Conservation (phyloP, 1,140 invertebrate species). For the Dysdera silvatica region DNA sequence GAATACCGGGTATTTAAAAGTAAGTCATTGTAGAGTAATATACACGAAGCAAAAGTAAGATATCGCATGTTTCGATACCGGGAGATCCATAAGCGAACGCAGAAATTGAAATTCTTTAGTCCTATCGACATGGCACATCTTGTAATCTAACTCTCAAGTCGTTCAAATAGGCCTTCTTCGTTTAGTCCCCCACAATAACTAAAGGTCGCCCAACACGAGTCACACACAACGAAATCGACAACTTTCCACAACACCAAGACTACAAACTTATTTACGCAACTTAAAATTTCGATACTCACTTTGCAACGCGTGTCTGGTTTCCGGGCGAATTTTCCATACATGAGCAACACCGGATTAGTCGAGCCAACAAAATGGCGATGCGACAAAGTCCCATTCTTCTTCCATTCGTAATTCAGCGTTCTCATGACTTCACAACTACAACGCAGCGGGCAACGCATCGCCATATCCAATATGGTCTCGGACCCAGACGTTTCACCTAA, state of each 20-base stretch:
- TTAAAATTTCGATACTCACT: constrained; percentile 14
- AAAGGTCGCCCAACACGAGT: neutral
- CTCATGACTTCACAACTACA: constrained; percentile 45
- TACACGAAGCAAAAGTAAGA: too few relatives aligned
- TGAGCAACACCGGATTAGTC: constrained; percentile 7
- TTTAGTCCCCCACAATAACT: neutral
- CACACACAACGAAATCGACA: neutral
- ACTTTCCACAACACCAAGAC: neutral
- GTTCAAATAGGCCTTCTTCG: too few relatives aligned
- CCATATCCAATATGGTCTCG: constrained; percentile 37
- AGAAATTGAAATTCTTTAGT: too few relatives aligned
- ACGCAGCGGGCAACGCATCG: constrained; percentile 42
- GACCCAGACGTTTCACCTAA: too few relatives aligned
- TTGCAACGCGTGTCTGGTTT: constrained; percentile 6
- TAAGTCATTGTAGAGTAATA: too few relatives aligned
- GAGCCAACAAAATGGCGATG: constrained; percentile 43
- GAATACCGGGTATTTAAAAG: too few relatives aligned
- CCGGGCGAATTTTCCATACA: constrained; percentile 19
- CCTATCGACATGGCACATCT: too few relatives aligned
- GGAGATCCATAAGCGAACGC: too few relatives aligned
- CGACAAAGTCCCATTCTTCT: constrained; percentile 41
- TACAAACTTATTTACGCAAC: constrained; percentile 5
- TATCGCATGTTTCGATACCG: too few relatives aligned
- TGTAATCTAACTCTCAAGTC: too few relatives aligned
- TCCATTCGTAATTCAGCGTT: constrained; percentile 39